Base-by-base conservation (phyloP, 2,888 invertebrate species). In the Masnerella sp. region DNA sequence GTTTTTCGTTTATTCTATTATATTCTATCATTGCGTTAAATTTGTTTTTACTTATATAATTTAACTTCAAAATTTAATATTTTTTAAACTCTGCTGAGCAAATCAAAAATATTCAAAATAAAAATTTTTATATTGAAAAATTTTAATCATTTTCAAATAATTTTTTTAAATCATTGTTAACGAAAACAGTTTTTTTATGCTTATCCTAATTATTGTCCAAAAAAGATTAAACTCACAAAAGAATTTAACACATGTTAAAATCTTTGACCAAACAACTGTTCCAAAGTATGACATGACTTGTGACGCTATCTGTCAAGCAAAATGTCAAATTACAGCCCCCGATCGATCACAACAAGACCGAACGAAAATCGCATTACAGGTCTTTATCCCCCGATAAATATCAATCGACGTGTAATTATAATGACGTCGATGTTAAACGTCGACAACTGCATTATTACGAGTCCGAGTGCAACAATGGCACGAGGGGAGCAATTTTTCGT, bases 361-460 rank as follows among this genome's bases (percentile, higher is more conserved):
- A 14, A 3, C 15, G 22, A 12, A 45, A 65, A 56, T 65, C 54
- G 54, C 14, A 61, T 61, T 43, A 59, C 11, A 32, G 52, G 45
- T 52, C 28, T 43, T 61, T 61, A 45, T n/a, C 52, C 22, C 9
- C 43, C 62, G 70, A 70, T 62, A 56, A 62, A 62, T 42, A 70
- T 70, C 70, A 70, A 56, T 70, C 49, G 49, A 17, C 51, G 17
- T 51, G 49, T 71, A 64, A 71, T 71, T 58, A 64, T 58, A 30
- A 38, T 43, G 32, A 58, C 54, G 40, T 36, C 38, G 14, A 52
- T 45, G 56, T 64, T 64, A 58, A 71, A 71, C 51, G 49, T 43
- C 51, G 45, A 56, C 64, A 47, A 64, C 51, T 56, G 51, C 64
- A 71, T 71, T 71, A 58, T 64, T 71, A 30, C 61, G 28, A 47